A percentile compares a stretch with the other conserved stretches of the same genome.
Evolutionary conservation across 2,113 vertebrate genomes (phyloP).

Genomic region (Lagopus muta): DNA sequence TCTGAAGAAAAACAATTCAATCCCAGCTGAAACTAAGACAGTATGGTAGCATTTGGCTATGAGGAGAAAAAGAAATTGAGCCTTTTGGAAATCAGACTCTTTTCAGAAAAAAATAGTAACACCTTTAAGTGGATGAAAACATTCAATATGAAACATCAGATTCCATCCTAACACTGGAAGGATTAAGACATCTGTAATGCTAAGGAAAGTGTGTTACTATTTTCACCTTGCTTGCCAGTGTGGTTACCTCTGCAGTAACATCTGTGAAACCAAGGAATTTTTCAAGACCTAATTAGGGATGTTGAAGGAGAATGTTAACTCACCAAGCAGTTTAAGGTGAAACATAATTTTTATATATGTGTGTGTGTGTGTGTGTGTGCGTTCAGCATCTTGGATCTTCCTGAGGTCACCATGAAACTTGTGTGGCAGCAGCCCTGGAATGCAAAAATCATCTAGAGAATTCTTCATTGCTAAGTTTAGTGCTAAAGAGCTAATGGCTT

Average conservation of each 20-base stretch:
- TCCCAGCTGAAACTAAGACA: no score
- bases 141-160: neutral
- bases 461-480: constrained; percentile 54
- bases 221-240: constrained; percentile 31
- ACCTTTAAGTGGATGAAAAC: neutral
- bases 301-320: constrained; percentile 51
- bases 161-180: neutral
- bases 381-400: constrained; percentile 55
- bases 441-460: constrained; percentile 69
- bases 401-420: constrained; percentile 26
- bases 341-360: constrained; percentile 16
- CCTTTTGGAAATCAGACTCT: neutral
- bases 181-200: constrained; percentile 20
- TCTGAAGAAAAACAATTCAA: no score
- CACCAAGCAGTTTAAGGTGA: constrained; percentile 47
- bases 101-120: neutral
- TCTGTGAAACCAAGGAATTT: constrained; percentile 32
- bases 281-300: constrained; percentile 59
- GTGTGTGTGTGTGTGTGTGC: neutral
- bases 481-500: constrained; percentile 56
- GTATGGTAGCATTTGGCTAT: rapidly evolving
- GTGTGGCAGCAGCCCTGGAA: constrained; percentile 62
- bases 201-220: constrained; percentile 26
- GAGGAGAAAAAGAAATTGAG: neutral
- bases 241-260: constrained; percentile 55